Evolutionary conservation across 2,797 vertebrate species (phyloP).

Genomic region (Acridotheres tristis): DNA sequence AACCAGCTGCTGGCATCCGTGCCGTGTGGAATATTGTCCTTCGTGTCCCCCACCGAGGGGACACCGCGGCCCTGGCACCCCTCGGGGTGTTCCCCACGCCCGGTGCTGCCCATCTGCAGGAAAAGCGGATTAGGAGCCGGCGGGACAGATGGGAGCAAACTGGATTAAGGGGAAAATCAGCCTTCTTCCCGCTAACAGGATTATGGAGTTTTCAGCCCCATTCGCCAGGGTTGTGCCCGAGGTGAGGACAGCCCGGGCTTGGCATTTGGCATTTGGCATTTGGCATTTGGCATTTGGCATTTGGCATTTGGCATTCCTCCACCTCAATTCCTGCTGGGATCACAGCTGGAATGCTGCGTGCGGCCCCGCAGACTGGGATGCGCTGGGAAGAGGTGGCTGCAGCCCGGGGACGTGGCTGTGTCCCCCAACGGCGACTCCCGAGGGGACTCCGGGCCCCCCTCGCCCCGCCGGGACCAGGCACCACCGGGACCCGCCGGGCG

Average conservation of each 20-base stretch:
- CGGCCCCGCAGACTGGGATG: accelerated
- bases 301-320: accelerated
- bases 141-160: constrained; percentile 1
- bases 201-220: background rate
- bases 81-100: accelerated
- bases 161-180: background rate
- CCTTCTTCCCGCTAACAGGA: background rate
- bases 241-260: accelerated
- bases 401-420: accelerated
- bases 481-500: background rate
- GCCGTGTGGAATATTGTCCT: accelerated
- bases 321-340: accelerated
- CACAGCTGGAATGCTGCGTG: background rate
- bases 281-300: accelerated
- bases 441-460: background rate
- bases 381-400: background rate
- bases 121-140: background rate
- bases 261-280: accelerated
- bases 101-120: background rate
- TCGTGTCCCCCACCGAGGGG: accelerated
- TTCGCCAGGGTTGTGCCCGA: accelerated
- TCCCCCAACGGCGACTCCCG: background rate
- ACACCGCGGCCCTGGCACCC: background rate
- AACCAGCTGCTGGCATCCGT: accelerated
- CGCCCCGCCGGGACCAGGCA: background rate